A percentile compares a stretch with the other conserved stretches of the same genome.
These are phyloP conservation scores for Euwallacea fornicatus DNA, from an alignment of 1,140 invertebrate genomes.

Conservation along the genomic window DNA sequence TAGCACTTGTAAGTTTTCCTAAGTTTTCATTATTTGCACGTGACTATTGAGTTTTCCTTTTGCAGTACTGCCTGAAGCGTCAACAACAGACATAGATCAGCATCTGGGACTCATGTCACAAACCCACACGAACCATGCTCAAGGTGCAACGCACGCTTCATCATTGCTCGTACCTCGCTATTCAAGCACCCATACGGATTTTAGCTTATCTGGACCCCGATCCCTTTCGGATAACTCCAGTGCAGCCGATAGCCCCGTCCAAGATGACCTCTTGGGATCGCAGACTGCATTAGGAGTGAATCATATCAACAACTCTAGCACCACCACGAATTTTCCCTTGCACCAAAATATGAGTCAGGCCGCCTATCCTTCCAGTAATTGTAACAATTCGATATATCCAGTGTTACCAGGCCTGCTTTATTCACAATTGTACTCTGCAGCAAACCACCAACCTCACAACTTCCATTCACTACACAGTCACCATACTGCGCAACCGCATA, in stretches of 20 bases:
- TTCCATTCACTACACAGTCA: slow-evolving; percentile 69
- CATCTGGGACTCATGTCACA: slow-evolving; percentile 70
- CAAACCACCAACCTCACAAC: slow-evolving; percentile 77
- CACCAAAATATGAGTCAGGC: slow-evolving; percentile 56
- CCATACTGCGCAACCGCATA: slow-evolving; percentile 64
- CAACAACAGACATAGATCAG: slow-evolving; percentile 74
- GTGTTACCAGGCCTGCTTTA: slow-evolving; percentile 79
- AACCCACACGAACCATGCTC: slow-evolving; percentile 54
- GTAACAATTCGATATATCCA: slow-evolving; percentile 69
- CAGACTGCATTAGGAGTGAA: slow-evolving; percentile 59
- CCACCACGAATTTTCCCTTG: slow-evolving; percentile 62
- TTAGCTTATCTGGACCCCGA: slow-evolving; percentile 61
- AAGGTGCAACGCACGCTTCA: slow-evolving; percentile 51
- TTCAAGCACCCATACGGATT: slow-evolving; percentile 55
- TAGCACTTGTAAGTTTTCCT: slow-evolving; percentile 50
- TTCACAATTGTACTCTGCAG: slow-evolving; percentile 77
- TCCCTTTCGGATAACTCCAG: slow-evolving; percentile 80
- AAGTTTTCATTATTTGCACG: too few relatives aligned
- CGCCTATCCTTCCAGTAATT: slow-evolving; percentile 59
- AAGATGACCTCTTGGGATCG: slow-evolving; percentile 68
- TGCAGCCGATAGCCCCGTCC: slow-evolving; percentile 77
- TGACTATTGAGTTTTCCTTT: slow-evolving; percentile 40
- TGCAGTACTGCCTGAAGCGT: slow-evolving; percentile 72
- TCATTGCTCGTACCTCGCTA: slow-evolving; percentile 61
- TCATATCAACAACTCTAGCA: slow-evolving; percentile 60